Evolutionary conservation across 1,140 invertebrate species (phyloP), one percentile per base, ranked within the genome.

Genomic region (Drosophila truncata): DNA sequence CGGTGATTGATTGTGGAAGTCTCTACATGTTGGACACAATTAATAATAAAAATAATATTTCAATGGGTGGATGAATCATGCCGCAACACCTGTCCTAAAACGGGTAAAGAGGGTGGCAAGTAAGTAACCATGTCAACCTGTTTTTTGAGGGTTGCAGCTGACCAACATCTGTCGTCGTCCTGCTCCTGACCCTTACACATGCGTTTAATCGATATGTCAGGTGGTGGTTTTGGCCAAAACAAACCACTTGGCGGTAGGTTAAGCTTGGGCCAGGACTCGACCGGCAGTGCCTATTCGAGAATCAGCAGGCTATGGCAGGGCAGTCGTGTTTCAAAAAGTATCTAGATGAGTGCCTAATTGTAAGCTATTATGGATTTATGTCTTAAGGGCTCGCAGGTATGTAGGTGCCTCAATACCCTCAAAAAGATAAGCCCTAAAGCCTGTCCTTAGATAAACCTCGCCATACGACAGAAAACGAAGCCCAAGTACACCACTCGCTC

Each of bases 301-400:
- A 39, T 64, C 65, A 87, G 84, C 83, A 84, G 84, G 84, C 84
- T 70, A 64, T 90, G 84, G 59, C 67, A 44, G 60, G 62, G 31
- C 77, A 64, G 69, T 84, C 84, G 50, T 61, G 58, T 42, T 42
- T 47, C 31, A 25, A 37, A 61, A 59, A 50, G 39, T 37, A 55
- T 39, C 47, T 70, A 64, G 76, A 85, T 90, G 82, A 78, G 82
- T 25, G 66, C 35, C 23, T 5, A 20, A 46, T 50, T 59, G 27
- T 18, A 41, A 63, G 65, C 63, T 91, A 92, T 86, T 83, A 92
- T 92, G 91, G 91, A 92, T 91, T 86, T 92, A 88, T 78, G 91
- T 91, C 83, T 92, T 20, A 64, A 72, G 62, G 91, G 91, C 61
- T 92, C 91, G 33, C 84, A 87, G 84, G 84, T 87, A 87, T 85